phyloP scores from a whole-genome alignment of 2,113 vertebrate genomes.

The Zosterops lateralis region DNA sequence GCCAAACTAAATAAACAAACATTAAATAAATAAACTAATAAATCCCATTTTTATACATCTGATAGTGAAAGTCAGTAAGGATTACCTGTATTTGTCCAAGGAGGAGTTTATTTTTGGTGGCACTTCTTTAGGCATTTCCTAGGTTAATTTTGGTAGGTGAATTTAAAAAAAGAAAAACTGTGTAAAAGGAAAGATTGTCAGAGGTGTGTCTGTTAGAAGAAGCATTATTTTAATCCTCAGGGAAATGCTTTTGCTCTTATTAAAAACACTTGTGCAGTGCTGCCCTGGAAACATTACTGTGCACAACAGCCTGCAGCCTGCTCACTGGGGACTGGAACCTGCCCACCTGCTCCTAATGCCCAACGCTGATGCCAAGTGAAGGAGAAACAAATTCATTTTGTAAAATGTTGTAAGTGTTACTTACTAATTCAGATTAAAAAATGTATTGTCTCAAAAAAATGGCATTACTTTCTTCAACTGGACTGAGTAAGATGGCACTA shows the following conservation, averaged over 20 bases:
- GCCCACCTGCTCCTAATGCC: not conserved
- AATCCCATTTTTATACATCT: not conserved
- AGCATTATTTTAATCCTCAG: not conserved
- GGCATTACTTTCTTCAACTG: accelerated
- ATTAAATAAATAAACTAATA: not conserved
- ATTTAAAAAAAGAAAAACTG: not conserved
- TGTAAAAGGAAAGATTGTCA: not conserved
- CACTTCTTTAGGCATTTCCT: not conserved
- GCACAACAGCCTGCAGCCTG: not conserved
- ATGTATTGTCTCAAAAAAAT: not conserved
- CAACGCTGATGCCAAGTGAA: accelerated
- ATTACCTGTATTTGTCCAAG: not conserved
- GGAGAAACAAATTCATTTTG: not conserved
- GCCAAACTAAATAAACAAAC: not conserved
- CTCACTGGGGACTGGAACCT: not conserved
- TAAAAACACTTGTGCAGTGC: not conserved
- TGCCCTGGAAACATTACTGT: not conserved
- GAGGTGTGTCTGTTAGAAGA: not conserved
- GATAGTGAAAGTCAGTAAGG: not conserved
- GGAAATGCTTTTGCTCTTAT: not conserved
- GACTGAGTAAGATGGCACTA: not conserved
- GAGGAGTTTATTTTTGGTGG: not conserved
- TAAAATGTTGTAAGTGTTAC: not conserved
- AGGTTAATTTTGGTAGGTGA: not conserved
- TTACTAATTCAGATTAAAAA: not conserved